Evolutionary conservation across 2,797 vertebrate species (phyloP), one percentile per base, ranked within the genome.

Genomic region (Bothrops alternatus): DNA sequence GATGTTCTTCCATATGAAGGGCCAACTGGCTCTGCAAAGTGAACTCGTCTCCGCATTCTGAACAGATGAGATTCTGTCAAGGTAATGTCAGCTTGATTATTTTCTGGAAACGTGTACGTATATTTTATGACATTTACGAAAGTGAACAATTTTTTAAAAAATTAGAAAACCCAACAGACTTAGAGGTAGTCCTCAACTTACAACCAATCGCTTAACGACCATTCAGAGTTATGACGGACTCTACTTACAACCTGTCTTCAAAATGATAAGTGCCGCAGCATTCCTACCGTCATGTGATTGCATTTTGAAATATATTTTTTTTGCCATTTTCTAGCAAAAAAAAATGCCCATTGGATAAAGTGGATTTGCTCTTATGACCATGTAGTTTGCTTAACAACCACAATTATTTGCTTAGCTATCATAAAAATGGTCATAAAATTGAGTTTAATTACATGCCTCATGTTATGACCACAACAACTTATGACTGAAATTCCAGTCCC

Each of bases 1-100:
- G 98, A 96, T 99, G 99, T 93, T 99, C 99, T 94, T 99, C 99
- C 97, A 99, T 97, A 96, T 99, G 99, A 87, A 98, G 94, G 16
- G 98, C 98, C 93, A 99, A 98, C 97, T 99, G 99, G 97, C 98
- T 99, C 97, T 99, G 99, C 92, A 99, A 98, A 53, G 99, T 97
- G 92, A 99, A 99, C 97, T 99, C 99, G 96, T 99, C 99, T 86
- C 99, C 99, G 37, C 99, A 99, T 97, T 99, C 99, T 1, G 97
- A 97, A 92, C 99, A 99, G 97, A 99, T 99, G 95, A 99, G 97
- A 96, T 99, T 99, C 99, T 99, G 96, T 93, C 93, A 95, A 91
- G 78, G 92, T 50, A 96, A 88, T 23, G 25, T 8, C 42, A 47
- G 25, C 23, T 85, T 91, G 57, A 88, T 85, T 88, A 10, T 55